Base-by-base conservation (phyloP, 2,113 vertebrate genomes). In the Gobio gobio region DNA sequence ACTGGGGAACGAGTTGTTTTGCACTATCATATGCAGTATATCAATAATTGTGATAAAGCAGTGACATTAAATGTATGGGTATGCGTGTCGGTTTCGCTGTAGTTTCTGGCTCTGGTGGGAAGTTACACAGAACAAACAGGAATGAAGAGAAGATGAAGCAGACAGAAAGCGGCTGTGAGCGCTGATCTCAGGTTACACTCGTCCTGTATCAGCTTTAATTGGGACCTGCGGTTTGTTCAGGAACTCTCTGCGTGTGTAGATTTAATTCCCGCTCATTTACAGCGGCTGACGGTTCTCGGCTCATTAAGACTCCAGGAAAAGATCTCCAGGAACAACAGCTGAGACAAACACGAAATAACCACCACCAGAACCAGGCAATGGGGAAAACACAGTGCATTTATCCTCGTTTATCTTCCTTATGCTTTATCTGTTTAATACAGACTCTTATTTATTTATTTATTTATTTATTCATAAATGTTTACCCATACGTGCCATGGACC, bases 311-410 rank as follows among this genome's bases (percentile, higher is more conserved):
- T 51, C 47, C 47, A 26, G 43, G 5, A 74, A 56, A 47, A 24
- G n/a, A 68, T 54, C 18, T 70, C 33, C 83, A n/a, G 89, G 5
- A 49, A 47, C 45, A 49, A 36, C 64, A 40, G 66, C 66, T 2
- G 7, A 70, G 33, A 70, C 18, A 10, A 40, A 70, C 33, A 70
- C 8, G 2, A 68, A 36, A 68, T 49, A 49, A 75, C 73, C 70
- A 77, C 18, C 4, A 74, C 26, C 20, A 76, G 12, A 79, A 36
- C 36, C 36, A 78, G 68, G 75, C 20, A 64, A 26, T 0, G 79
- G 78, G 87, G 84, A 85, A 92, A 92, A 40, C 22, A 3, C 1
- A 70, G 90, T 83, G 77, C 88, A 88, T 92, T 93, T 92, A 92
- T 91, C 91, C 91, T 13, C 40, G 6, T 36, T 40, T 40, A 40